Percentiles rank a stretch among this genome's conserved stretches.
Conservation (phyloP, 1,140 invertebrate genomes). For the Neodiprion virginianus region DNA sequence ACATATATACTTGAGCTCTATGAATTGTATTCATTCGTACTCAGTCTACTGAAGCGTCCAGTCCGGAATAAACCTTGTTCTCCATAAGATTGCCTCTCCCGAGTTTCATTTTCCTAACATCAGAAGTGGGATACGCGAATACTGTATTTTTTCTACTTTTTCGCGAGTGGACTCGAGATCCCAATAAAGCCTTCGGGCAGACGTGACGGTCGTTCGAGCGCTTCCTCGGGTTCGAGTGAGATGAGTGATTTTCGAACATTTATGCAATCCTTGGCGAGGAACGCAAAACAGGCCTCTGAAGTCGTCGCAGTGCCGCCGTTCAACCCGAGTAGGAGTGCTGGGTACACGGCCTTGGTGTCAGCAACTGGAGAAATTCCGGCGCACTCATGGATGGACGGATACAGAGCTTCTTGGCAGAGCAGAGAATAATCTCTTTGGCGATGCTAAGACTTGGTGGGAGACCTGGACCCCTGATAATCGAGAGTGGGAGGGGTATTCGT, state of each 20-base stretch:
- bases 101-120: background rate
- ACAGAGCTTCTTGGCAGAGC: too few species aligned
- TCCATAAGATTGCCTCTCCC: too few species aligned
- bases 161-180: background rate
- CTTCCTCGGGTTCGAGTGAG: background rate
- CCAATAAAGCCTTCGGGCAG: background rate
- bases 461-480: too few species aligned
- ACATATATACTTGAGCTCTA: too few species aligned
- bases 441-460: too few species aligned
- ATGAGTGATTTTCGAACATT: background rate
- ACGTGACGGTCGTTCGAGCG: background rate
- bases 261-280: too few species aligned
- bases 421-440: too few species aligned
- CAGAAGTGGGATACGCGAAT: background rate
- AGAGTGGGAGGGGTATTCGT: too few species aligned
- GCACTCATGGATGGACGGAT: too few species aligned
- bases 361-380: background rate
- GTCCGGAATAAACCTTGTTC: too few species aligned
- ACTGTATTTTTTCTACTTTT: background rate
- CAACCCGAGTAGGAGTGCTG: background rate
- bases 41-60: too few species aligned
- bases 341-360: background rate
- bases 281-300: background rate
- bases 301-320: background rate
- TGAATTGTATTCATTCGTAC: too few species aligned